Evolutionary conservation across 2,113 vertebrate species (phyloP), one percentile per base, ranked within the genome.

Genomic region (Ursus arctos): DNA sequence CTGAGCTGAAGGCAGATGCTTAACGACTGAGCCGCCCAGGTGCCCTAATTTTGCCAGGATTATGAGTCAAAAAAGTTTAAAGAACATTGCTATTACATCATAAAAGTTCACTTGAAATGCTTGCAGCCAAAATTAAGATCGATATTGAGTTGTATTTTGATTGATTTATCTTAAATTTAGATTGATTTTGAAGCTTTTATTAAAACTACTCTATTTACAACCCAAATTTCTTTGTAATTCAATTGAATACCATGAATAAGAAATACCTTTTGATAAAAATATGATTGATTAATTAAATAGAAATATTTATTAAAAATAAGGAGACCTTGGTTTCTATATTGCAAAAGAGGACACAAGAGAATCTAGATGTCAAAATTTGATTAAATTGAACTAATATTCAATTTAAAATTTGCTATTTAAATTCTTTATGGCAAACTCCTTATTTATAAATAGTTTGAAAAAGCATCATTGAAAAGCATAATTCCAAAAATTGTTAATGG

Each of bases 231-330:
- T 88, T 88, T 94, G 10, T 85, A 92, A 81, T 71, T 94, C 59
- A 90, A 3, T 79, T 76, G 85, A 97, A 57, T 94, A 49, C 5
- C 90, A 22, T 81, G 40, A 88, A 72, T 91, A 63, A 91, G 12
- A 95, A 91, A 90, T 93, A 31, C 1, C 19, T 79, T 90, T 94
- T 77, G 51, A 93, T 94, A 97, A 97, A 91, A 87, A 43, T 80
- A 65, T 55, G 22, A 12, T 57, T 93, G 33, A n/a, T 86, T 96
- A 97, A 95, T 86, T 82, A 89, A 92, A 69, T 31, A 67, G 28
- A 91, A 86, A 59, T 72, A 51, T 81, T 95, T 63, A 36, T 21
- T 57, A 90, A 87, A 72, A 92, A n/a, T 90, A 36, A 92, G 40
- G 40, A 82, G 57, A 72, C 16, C 13, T 88, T 80, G 40, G 93